phyloP scores from a whole-genome alignment of 2,113 vertebrate genomes.

The Oxyruncus cristatus region DNA sequence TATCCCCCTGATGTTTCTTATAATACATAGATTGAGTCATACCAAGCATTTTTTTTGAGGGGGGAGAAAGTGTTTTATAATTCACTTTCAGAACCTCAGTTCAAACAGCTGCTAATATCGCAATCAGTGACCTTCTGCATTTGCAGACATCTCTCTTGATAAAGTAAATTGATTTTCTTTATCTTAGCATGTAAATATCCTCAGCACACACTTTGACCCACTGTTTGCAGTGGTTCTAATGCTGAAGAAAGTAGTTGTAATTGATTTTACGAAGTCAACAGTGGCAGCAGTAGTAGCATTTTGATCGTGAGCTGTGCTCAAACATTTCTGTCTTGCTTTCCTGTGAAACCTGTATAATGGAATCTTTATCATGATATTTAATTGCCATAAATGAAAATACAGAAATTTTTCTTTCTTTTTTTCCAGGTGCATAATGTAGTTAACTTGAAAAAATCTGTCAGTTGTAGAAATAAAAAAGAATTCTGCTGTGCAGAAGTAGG shows the following conservation, averaged over 20 bases:
- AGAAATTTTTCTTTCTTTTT: background rate
- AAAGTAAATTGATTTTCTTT: constrained; percentile 39
- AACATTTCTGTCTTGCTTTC: background rate
- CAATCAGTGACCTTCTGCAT: background rate
- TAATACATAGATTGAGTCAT: constrained; percentile 47
- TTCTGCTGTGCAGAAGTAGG: background rate
- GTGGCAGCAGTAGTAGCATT: background rate
- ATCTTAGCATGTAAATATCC: background rate
- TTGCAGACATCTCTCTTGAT: background rate
- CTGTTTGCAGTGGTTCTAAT: constrained; percentile 13
- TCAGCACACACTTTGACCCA: background rate
- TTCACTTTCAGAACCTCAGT: constrained; percentile 8
- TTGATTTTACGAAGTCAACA: background rate
- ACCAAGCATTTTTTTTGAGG: background rate
- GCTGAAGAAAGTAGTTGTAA: background rate
- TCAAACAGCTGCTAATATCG: background rate
- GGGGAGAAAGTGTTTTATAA: background rate
- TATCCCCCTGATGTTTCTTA: constrained; percentile 43
- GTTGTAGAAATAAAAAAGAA: background rate
- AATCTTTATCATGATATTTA: background rate
- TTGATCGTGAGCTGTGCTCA: background rate
- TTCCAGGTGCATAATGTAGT: background rate
- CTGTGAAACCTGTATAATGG: background rate
- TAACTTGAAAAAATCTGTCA: background rate
- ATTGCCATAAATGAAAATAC: background rate